Percentiles rank a stretch among this genome's conserved stretches.
These are phyloP conservation scores for Phyllopteryx taeniolatus DNA, from an alignment of 2,113 vertebrate genomes.

Conservation along the genomic window DNA sequence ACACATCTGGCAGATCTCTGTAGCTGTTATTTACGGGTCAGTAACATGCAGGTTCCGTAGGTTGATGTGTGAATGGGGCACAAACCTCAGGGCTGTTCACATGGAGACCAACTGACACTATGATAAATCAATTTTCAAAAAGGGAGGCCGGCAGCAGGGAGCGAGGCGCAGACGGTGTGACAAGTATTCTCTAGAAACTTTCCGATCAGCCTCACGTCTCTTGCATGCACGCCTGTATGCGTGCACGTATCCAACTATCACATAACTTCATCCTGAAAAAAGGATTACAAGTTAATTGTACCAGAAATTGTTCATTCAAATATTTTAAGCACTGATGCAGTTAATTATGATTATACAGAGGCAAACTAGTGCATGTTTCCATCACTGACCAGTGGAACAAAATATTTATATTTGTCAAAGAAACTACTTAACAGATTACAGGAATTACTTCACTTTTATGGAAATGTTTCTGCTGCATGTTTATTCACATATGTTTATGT, in stretches of 20 bases:
- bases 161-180: not conserved
- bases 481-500: too few relatives aligned
- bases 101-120: not conserved
- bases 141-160: not conserved
- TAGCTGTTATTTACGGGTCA: conserved; percentile 5
- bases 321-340: too few relatives aligned
- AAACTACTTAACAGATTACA: too few relatives aligned
- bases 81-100: conserved; percentile 2
- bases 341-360: too few relatives aligned
- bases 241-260: not conserved
- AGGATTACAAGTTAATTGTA: too few relatives aligned
- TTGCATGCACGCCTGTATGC: not conserved
- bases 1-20: not conserved
- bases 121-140: not conserved
- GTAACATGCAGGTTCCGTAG: not conserved
- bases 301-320: too few relatives aligned
- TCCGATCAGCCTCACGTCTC: not conserved
- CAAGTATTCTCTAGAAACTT: not conserved
- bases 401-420: too few relatives aligned
- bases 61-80: not conserved
- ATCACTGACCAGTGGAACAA: too few relatives aligned
- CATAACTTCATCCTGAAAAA: not conserved
- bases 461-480: too few relatives aligned
- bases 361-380: too few relatives aligned
- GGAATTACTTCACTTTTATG: too few relatives aligned